Evolutionary conservation across 92 coral and sea anemone species (phyloP).

Genomic region (Siderastrea siderea): DNA sequence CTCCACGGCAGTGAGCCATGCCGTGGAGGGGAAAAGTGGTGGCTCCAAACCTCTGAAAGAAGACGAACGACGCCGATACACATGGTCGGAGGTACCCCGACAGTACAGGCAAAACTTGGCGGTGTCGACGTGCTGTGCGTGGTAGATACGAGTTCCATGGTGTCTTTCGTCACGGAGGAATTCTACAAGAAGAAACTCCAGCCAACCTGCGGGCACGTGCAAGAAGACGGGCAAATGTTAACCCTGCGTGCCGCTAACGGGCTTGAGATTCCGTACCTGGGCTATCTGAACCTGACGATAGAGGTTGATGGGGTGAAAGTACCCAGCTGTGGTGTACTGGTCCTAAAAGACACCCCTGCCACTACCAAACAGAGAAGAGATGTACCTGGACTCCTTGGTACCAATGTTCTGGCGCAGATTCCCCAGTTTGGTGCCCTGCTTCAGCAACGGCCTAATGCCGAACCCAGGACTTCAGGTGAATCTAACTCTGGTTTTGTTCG

Average conservation of each 20-base stretch:
- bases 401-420: slow-evolving; percentile 62
- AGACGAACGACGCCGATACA: too few relatives aligned
- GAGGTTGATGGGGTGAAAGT: slow-evolving; percentile 51
- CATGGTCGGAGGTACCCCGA: slow-evolving; percentile 16
- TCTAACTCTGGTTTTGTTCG: slow-evolving; percentile 48
- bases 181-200: too few relatives aligned
- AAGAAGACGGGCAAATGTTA: slow-evolving; percentile 23
- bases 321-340: slow-evolving; percentile 60
- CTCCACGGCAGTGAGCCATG: too few relatives aligned
- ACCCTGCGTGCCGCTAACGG: slow-evolving; percentile 66
- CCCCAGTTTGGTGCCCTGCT: slow-evolving; percentile 54
- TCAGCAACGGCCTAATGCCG: not conserved
- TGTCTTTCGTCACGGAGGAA: slow-evolving; percentile 57
- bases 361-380: slow-evolving; percentile 29
- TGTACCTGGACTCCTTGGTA: slow-evolving; percentile 62
- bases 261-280: slow-evolving; percentile 63
- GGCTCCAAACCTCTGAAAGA: too few relatives aligned
- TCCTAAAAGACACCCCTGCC: slow-evolving; percentile 55
- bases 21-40: too few relatives aligned
- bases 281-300: slow-evolving; percentile 54
- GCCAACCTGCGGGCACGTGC: not conserved
- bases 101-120: slow-evolving; percentile 25
- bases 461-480: not conserved
- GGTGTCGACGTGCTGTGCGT: slow-evolving; percentile 49
- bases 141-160: slow-evolving; percentile 67